Percentiles rank a stretch among this genome's conserved stretches.
Conservation (phyloP, 2,888 invertebrate genomes). For the Microctonus brassicae region DNA sequence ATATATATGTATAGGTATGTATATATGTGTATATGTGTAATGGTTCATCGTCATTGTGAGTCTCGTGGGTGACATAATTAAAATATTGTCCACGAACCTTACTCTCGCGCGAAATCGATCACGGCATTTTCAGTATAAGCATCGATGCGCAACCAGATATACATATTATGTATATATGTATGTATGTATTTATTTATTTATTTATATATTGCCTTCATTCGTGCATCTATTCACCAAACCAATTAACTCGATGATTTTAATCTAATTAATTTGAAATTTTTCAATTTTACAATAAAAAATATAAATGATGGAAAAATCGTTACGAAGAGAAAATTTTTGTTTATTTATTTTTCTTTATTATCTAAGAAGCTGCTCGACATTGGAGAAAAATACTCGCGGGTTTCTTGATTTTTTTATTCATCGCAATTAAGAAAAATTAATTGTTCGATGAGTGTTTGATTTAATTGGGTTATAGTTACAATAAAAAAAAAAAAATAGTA, state of each 20-base stretch:
- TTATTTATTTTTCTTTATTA: background rate
- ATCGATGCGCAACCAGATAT: conserved; percentile 27
- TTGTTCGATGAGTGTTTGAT: conserved; percentile 8
- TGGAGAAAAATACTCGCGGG: background rate
- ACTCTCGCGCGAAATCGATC: conserved; percentile 26
- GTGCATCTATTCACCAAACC: conserved; percentile 28
- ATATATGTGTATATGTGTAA: background rate
- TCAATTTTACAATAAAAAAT: background rate
- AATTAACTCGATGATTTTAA: conserved; percentile 24
- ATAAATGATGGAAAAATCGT: background rate
- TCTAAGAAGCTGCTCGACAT: conserved; percentile 21
- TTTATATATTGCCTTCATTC: background rate
- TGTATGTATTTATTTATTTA: background rate
- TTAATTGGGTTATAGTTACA: background rate
- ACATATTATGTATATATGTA: background rate
- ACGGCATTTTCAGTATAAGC: conserved; percentile 31
- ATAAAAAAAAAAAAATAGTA: background rate
- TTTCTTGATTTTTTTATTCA: background rate
- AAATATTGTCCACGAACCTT: conserved; percentile 29
- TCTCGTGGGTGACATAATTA: conserved; percentile 27
- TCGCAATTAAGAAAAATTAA: background rate
- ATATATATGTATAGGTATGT: background rate
- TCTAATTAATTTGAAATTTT: conserved; percentile 28
- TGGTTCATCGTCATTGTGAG: conserved; percentile 13
- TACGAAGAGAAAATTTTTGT: too few relatives aligned